Percentiles rank a stretch among this genome's conserved stretches.
These are phyloP conservation scores for Chloebia gouldiae DNA, from an alignment of 2,113 vertebrate species.

Conservation along the genomic window DNA sequence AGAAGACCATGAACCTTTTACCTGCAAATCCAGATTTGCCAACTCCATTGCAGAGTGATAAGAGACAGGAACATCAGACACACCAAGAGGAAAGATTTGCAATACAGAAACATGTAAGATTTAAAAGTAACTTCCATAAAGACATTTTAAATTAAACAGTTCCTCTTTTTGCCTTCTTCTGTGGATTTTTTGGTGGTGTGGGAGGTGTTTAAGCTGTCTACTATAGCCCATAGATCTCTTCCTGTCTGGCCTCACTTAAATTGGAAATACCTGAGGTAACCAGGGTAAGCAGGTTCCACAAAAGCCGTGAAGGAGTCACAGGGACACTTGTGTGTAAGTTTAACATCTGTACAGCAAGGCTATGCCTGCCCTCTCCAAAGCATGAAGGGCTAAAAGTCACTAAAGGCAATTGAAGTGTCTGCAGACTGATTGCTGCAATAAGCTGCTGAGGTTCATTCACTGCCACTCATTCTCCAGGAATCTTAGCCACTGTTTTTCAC, in stretches of 20 bases:
- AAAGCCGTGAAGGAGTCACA: background rate
- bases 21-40: background rate
- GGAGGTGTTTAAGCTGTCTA: background rate
- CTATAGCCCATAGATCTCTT: background rate
- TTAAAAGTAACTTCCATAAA: background rate
- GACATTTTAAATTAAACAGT: background rate
- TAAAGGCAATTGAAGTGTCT: background rate
- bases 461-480: background rate
- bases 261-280: background rate
- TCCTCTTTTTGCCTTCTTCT: background rate
- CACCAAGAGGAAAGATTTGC: background rate
- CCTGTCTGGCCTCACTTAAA: background rate
- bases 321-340: background rate
- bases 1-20: background rate
- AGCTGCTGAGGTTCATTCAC: background rate
- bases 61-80: background rate
- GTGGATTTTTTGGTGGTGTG: background rate
- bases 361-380: background rate
- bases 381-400: background rate
- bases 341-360: background rate
- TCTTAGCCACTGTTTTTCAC: background rate
- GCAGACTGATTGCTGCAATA: background rate
- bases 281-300: background rate
- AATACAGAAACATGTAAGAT: background rate
- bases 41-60: background rate